Percentiles rank a stretch among this genome's conserved stretches.
Conservation (phyloP, 2,113 vertebrate genomes). For the Hypocryptadius cinnamomeus region DNA sequence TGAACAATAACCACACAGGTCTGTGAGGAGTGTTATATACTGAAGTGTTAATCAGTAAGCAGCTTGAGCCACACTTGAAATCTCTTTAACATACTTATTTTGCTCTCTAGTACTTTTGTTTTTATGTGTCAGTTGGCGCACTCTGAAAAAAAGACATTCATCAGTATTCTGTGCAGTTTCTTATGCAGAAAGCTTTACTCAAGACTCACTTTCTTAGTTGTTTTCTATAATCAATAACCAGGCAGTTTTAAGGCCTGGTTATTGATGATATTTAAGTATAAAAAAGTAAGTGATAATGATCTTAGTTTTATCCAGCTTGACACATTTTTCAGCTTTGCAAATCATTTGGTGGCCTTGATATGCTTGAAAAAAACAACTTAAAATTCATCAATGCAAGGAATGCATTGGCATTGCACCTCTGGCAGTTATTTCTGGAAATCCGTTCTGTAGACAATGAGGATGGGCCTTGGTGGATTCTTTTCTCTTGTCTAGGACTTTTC, state of each 20-base stretch:
- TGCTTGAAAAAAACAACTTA: not conserved
- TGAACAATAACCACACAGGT: conserved; percentile 60
- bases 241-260: not conserved
- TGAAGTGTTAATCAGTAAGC: conserved; percentile 73
- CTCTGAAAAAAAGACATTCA: conserved; percentile 66
- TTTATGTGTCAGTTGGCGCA: conserved; percentile 59
- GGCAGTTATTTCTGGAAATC: not conserved
- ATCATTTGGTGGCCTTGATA: not conserved
- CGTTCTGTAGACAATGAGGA: not conserved
- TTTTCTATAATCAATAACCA: conserved; percentile 49
- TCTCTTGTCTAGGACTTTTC: not conserved
- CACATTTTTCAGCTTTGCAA: conserved; percentile 21
- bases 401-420: not conserved
- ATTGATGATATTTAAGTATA: conserved; percentile 45
- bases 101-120: conserved; percentile 52
- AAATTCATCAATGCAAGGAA: not conserved
- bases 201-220: conserved; percentile 25
- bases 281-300: conserved; percentile 42
- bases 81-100: conserved; percentile 66
- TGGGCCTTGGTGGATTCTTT: not conserved
- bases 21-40: conserved; percentile 46
- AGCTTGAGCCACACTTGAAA: conserved; percentile 62
- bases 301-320: conserved; percentile 19
- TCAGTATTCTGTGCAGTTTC: conserved; percentile 65
- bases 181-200: conserved; percentile 45